These are phyloP conservation scores for Ephestia elutella DNA, from an alignment of 1,140 invertebrate species.

Conservation along the genomic window DNA sequence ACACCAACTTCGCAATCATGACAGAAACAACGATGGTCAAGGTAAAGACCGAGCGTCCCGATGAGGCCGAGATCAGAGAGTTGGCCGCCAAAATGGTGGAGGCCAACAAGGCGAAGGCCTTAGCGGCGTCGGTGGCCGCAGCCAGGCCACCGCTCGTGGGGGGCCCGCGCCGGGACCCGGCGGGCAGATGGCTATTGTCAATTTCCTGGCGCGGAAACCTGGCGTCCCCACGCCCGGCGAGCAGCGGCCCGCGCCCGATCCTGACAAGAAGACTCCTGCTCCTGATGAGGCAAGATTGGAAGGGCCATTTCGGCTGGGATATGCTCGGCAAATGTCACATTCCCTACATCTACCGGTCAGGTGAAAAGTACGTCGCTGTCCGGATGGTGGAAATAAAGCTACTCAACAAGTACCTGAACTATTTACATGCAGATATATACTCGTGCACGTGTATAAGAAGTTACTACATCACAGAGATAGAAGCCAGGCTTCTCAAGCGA, in stretches of 20 bases:
- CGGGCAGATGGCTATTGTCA: constrained; percentile 77
- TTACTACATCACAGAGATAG: constrained; percentile 93
- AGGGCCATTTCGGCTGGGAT: constrained; percentile 92
- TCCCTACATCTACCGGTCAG: constrained; percentile 88
- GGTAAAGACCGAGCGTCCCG: constrained; percentile 88
- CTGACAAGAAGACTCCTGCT: constrained; percentile 72
- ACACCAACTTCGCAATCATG: constrained; percentile 36
- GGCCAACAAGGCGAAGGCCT: constrained; percentile 84
- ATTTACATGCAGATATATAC: constrained; percentile 88
- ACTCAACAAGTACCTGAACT: constrained; percentile 88
- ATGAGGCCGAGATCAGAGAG: constrained; percentile 90
- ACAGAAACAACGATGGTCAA: constrained; percentile 51
- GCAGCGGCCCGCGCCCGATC: constrained; percentile 37
- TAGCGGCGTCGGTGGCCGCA: constrained; percentile 68
- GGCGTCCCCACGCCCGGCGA: constrained; percentile 39
- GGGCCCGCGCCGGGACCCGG: constrained; percentile 45
- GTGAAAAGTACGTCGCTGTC: constrained; percentile 92
- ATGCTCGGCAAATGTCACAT: constrained; percentile 89
- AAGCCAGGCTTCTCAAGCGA: constrained; percentile 93
- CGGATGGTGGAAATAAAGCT: constrained; percentile 92
- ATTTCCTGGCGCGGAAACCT: constrained; percentile 74
- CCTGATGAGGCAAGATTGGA: constrained; percentile 86
- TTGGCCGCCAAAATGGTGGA: constrained; percentile 90
- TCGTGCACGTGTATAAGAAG: constrained; percentile 92
- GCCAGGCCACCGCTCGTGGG: constrained; percentile 54